phyloP scores from a whole-genome alignment of 2,888 invertebrate genomes.

The Cactoblastis cactorum region DNA sequence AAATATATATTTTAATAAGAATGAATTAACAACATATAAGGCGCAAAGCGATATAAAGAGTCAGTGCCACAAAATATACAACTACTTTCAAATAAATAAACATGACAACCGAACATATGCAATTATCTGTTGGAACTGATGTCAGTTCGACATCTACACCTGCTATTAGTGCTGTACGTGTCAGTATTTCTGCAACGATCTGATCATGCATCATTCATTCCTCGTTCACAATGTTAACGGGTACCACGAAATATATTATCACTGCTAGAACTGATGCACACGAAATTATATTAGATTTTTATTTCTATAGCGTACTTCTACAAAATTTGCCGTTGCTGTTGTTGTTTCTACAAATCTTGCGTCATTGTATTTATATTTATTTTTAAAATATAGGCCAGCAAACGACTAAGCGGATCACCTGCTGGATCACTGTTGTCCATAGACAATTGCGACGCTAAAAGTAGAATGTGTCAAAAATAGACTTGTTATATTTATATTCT shows the following conservation, averaged over 20 bases:
- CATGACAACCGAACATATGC: not conserved
- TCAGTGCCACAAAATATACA: too few species aligned
- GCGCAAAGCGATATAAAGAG: too few species aligned
- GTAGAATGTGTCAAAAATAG: too few species aligned
- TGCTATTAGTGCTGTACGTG: slow-evolving; percentile 1
- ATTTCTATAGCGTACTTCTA: not conserved
- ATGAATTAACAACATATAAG: too few species aligned
- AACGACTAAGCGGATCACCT: too few species aligned
- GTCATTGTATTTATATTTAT: too few species aligned
- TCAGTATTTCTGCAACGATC: not conserved
- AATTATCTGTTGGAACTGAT: not conserved
- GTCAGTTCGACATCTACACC: slow-evolving; percentile 1
- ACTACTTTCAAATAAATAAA: not conserved
- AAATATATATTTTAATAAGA: too few species aligned
- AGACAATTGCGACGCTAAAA: too few species aligned
- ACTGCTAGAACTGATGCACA: not conserved
- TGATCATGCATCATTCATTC: slow-evolving; percentile 7
- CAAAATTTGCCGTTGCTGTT: not conserved
- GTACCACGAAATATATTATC: not conserved
- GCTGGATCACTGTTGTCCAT: too few species aligned
- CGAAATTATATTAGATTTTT: not conserved
- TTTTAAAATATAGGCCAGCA: too few species aligned
- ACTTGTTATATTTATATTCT: too few species aligned
- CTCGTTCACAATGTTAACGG: not conserved
- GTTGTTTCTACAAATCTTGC: too few species aligned